Base-by-base conservation (phyloP, 2,888 invertebrate species). In the Boloria selene region DNA sequence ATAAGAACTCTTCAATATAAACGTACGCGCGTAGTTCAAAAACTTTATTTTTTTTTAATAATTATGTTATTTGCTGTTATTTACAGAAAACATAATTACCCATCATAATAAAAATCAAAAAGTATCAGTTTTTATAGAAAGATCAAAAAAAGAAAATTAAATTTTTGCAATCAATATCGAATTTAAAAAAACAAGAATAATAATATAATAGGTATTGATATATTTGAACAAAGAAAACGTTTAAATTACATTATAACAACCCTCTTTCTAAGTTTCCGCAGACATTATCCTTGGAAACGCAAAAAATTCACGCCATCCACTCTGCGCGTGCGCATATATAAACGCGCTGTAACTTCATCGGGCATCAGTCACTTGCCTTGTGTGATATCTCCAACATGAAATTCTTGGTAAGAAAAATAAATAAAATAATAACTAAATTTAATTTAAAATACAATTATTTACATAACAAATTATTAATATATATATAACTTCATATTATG, bases 301-400 rank as follows among this genome's bases (percentile, higher is more conserved):
- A 79, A 81, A 83, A 82, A 80, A 73, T 70, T 63, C 67, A 69
- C 68, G 76, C 70, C 66, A 72, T 68, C 73, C 70, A 61, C 69
- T 42, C 63, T 70, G 77, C 71, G 71, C 65, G 42, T 18, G 67
- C 69, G 67, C 61, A 62, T 86, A 86, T 86, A 86, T 75, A 86
- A 85, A 75, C 77, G 59, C 44, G 60, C 31, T 64, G 70, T 77
- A 74, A 77, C 76, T 53, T 76, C 74, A 69, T 71, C 61, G 64
- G 72, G 72, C 82, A 85, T 84, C 87, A 87, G 84, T 86, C 79
- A 75, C 77, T 80, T 73, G 74, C 62, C 69, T 74, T 75, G 76
- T 78, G 82, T 65, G 76, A 74, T 70, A 74, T 71, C 71, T 73
- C 54, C 86, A 86, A 78, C 84, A 87, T 87, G 87, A 87, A 87